Evolutionary conservation across 2,113 vertebrate genomes (phyloP).

Genomic region (Cyanistes caeruleus): DNA sequence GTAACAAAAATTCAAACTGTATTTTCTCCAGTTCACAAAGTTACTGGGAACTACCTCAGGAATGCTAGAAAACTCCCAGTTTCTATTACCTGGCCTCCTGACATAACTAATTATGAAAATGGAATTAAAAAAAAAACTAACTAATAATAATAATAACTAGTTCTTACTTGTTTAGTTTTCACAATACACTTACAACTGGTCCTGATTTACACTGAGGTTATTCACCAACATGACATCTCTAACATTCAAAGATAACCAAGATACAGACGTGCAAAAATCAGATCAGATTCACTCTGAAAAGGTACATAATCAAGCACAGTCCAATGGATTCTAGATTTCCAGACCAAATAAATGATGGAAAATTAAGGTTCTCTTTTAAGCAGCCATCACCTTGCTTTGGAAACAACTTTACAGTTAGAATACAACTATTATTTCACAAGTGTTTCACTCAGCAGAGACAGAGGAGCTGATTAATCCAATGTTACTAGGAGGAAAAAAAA

Average conservation of each 20-base stretch:
- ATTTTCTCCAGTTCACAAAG: slow-evolving; percentile 3
- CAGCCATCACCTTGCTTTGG: not conserved
- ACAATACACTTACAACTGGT: not conserved
- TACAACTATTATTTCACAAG: not conserved
- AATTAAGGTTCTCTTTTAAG: not conserved
- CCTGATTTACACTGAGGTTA: not conserved
- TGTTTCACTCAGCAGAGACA: not conserved
- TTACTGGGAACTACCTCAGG: not conserved
- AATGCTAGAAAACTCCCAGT: slow-evolving; percentile 16
- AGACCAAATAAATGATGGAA: not conserved
- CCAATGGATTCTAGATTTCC: not conserved
- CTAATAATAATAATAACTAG: not conserved
- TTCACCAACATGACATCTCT: not conserved
- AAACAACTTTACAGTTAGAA: not conserved
- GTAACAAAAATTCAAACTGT: not conserved
- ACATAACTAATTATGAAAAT: slow-evolving; percentile 24
- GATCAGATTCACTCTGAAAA: not conserved
- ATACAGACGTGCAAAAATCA: not conserved
- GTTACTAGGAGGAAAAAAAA: not conserved
- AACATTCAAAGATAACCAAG: not conserved
- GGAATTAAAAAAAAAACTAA: not conserved
- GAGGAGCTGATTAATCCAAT: not conserved
- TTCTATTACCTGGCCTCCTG: slow-evolving; percentile 29
- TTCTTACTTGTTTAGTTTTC: slow-evolving; percentile 20
- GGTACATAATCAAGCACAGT: not conserved